phyloP scores from a whole-genome alignment of 2,888 invertebrate species.

The Phlogophora meticulosa region DNA sequence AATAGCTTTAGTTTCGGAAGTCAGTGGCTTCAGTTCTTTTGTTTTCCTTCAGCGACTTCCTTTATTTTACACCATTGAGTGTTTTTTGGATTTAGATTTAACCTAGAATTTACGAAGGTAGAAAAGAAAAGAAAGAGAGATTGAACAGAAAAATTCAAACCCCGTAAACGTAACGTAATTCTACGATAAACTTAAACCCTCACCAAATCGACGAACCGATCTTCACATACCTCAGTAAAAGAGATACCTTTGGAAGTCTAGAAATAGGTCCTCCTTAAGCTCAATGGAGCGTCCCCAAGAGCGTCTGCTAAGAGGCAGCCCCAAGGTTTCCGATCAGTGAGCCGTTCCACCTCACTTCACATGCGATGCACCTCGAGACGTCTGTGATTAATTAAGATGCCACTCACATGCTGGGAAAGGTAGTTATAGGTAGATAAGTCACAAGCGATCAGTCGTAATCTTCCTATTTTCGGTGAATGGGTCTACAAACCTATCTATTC shows the following conservation, averaged over 20 bases:
- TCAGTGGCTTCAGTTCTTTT: too few relatives aligned
- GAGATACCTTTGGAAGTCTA: conserved; percentile 24
- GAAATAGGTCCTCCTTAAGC: conserved; percentile 26
- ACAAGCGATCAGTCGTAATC: not conserved
- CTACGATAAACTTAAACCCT: not conserved
- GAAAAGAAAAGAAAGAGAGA: too few relatives aligned
- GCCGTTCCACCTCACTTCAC: conserved; percentile 38
- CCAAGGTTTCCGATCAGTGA: conserved; percentile 42
- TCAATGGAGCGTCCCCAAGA: conserved; percentile 48
- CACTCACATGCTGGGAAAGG: not conserved
- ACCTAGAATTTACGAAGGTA: too few relatives aligned
- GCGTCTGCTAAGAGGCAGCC: conserved; percentile 23
- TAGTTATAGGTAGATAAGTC: not conserved
- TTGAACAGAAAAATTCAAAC: too few relatives aligned
- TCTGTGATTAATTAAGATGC: conserved; percentile 4
- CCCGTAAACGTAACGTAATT: too few relatives aligned
- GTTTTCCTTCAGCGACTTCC: too few relatives aligned
- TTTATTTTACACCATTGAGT: too few relatives aligned
- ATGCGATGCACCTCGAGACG: conserved; percentile 36
- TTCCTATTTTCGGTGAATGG: too few relatives aligned
- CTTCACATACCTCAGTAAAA: not conserved
- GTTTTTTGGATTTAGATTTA: too few relatives aligned
- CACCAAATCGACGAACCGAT: not conserved
- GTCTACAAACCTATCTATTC: too few relatives aligned
- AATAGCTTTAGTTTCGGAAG: too few relatives aligned